Evolutionary conservation across 2,888 invertebrate genomes (phyloP).

Genomic region (Nephrotoma appendiculata): DNA sequence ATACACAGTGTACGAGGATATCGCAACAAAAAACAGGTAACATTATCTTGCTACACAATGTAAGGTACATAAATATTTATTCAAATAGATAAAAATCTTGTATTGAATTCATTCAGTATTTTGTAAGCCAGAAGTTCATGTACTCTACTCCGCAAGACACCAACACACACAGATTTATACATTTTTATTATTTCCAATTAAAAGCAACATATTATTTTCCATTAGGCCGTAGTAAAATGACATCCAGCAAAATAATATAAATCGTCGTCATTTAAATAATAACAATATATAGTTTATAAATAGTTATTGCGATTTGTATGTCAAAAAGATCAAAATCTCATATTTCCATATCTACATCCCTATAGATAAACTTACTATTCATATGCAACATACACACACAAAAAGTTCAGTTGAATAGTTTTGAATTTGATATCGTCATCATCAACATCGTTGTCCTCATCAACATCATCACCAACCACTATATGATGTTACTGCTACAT

Average conservation of each 20-base stretch:
- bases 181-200: not conserved
- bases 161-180: not conserved
- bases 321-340: not conserved
- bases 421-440: not conserved
- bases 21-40: not conserved
- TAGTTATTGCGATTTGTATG: not conserved
- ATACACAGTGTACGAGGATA: not conserved
- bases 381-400: not conserved
- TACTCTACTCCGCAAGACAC: not conserved
- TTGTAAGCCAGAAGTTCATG: not conserved
- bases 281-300: not conserved
- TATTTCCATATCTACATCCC: not conserved
- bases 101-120: not conserved
- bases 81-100: not conserved
- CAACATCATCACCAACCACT: not conserved
- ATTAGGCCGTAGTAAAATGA: not conserved
- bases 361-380: not conserved
- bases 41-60: not conserved
- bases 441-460: not conserved
- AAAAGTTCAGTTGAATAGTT: not conserved
- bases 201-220: not conserved
- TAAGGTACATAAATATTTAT: not conserved
- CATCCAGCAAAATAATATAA: not conserved
- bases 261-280: not conserved
- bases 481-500: not conserved